Evolutionary conservation across 2,113 vertebrate genomes (phyloP), one percentile per base, ranked within the genome.

Genomic region (Alligator sinensis): DNA sequence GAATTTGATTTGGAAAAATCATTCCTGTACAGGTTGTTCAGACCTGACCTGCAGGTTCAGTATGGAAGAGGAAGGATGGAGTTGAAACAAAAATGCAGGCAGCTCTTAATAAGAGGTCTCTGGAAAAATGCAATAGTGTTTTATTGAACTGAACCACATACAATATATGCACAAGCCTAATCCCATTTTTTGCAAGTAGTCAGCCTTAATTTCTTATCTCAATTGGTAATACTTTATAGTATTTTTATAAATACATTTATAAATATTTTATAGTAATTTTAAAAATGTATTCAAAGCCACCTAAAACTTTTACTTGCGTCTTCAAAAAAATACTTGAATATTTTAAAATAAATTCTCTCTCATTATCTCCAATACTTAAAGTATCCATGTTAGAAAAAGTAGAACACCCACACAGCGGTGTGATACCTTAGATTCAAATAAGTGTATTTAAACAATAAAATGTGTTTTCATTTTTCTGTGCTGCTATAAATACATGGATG

Each of bases 21-120:
- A 76, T 81, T 89, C 34, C 60, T 77, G 30, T 34, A 62, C 62
- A 25, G 3, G 59, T 75, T 24, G 90, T 34, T 30, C 86, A 19
- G 14, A 81, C 11, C 75, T 72, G 87, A 28, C 58, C 24, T 14
- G 66, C 15, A 77, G 79, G 76, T 66, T 68, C 13, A 64, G 38
- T 59, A 17, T 13, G 13, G 78, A 81, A 47, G 82, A 92, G 80
- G 38, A 87, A 64, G 68, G 57, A 84, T 12, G 12, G 13, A 24
- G 13, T 27, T 78, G n/a, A 87, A 88, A 82, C 83, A 89, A 92
- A 90, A 83, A n/a, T 74, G 81, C 63, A 94, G 8, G 3, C 11
- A 88, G 25, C 4, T 47, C 14, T 87, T 82, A 95, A 90, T 86
- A 90, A 92, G 68, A 93, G 90, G 16, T 83, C 87, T 93, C 88